Evolutionary conservation across 2,113 vertebrate genomes (phyloP).

Genomic region (Cichladusa arquata): DNA sequence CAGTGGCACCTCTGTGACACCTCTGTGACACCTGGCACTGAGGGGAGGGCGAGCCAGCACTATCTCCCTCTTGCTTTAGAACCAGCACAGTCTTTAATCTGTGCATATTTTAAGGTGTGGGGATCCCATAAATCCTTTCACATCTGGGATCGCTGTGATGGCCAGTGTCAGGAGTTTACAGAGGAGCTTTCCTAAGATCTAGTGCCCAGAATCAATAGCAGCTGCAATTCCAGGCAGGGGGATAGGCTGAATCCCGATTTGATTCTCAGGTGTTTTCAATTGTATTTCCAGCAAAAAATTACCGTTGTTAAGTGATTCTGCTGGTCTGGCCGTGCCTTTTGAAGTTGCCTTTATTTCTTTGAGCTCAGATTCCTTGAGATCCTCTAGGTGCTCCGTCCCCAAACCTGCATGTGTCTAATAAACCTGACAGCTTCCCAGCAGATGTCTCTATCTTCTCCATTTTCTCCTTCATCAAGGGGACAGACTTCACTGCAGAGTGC

Average conservation of each 20-base stretch:
- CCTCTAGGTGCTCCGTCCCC: slow-evolving; percentile 21
- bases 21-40: background rate
- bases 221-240: slow-evolving; percentile 28
- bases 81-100: background rate
- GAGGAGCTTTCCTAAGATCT: slow-evolving; percentile 63
- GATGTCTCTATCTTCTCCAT: slow-evolving; percentile 61
- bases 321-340: slow-evolving; percentile 46
- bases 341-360: slow-evolving; percentile 65
- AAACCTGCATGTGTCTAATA: slow-evolving; percentile 41
- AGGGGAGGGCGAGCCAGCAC: rapidly evolving
- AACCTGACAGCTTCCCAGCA: slow-evolving; percentile 64
- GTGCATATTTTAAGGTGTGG: slow-evolving; percentile 6
- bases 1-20: background rate
- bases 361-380: slow-evolving; percentile 61
- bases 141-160: slow-evolving; percentile 54
- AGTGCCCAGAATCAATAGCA: slow-evolving; percentile 59
- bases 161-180: slow-evolving; percentile 56
- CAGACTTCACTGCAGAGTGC: background rate
- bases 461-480: background rate
- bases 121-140: slow-evolving; percentile 64
- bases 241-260: slow-evolving; percentile 24
- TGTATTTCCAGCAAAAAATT: slow-evolving; percentile 35
- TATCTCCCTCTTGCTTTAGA: background rate
- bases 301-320: slow-evolving; percentile 30
- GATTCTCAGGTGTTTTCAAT: slow-evolving; percentile 65